phyloP scores from a whole-genome alignment of 2,113 vertebrate genomes.

The Nothocercus nigrocapillus region DNA sequence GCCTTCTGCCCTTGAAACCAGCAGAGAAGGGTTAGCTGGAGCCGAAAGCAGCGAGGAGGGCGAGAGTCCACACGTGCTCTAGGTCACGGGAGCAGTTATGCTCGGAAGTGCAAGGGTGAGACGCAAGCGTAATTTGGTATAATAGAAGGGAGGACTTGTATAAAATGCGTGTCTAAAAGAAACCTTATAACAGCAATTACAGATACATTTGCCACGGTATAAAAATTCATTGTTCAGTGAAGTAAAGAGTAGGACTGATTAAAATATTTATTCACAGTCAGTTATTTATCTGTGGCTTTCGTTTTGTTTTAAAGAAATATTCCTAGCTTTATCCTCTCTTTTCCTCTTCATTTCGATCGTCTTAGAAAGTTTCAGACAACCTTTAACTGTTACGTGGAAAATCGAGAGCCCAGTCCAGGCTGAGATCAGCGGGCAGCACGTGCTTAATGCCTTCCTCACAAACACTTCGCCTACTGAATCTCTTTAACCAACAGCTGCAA shows the following conservation, averaged over 20 bases:
- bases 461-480: constrained; percentile 30
- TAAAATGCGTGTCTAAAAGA: not conserved
- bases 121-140: not conserved
- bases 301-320: constrained; percentile 39
- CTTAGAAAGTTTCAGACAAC: not conserved
- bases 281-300: not conserved
- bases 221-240: constrained; percentile 12
- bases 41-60: not conserved
- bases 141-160: not conserved
- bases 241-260: constrained; percentile 21
- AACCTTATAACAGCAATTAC: not conserved
- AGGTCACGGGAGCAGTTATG: not conserved
- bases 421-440: not conserved
- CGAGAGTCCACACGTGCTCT: not conserved
- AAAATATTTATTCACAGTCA: constrained; percentile 41
- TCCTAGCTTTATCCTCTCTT: not conserved
- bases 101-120: not conserved
- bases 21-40: not conserved
- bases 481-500: constrained; percentile 52
- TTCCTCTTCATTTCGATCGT: not conserved
- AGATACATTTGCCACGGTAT: not conserved
- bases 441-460: constrained; percentile 3
- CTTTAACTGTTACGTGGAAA: constrained; percentile 32
- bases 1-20: not conserved
- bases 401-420: not conserved